Evolutionary conservation across 2,888 invertebrate species (phyloP), one percentile per base, ranked within the genome.

Genomic region (Eupeodes luniger): DNA sequence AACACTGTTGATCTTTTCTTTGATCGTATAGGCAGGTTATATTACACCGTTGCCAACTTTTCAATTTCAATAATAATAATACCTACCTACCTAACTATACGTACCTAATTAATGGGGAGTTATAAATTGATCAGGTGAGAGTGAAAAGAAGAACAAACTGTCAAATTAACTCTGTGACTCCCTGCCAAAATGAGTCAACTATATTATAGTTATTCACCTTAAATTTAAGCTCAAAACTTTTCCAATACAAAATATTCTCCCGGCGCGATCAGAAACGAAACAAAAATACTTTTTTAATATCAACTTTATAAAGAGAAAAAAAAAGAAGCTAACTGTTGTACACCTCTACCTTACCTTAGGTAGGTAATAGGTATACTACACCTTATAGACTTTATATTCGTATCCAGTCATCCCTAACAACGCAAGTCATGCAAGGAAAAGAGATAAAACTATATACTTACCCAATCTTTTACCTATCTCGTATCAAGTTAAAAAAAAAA

Each of bases 401-500:
- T 57, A 61, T 49, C 77, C 78, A 86, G 49, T 86, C 82, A 82
- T 78, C 74, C 81, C 49, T 40, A 77, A 86, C 78, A 74, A 69
- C 59, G 19, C 47, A 81, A 81, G 69, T 77, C 84, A 85, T 85
- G 80, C 51, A 47, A 75, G 27, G 40, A 67, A 85, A 85, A 85
- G 88, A 85, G 85, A 85, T 70, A 81, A 36, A 59, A 59, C 81
- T 81, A 61, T 61, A 40, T 40, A 77, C 53, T 55, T 66, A 74
- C 55, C 53, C 19, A 55, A 36, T 55, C 5, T 49, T 27, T 27
- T 53, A 53, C 40, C 62, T 44, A 62, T 40, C 62, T 55, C 14
- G 27, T 44, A 53, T 64, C 53, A 44, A 55, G 53, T 55, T 55
- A 10, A 53, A 55, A 27, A 55, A 27, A 27, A 27, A 27, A 27